phyloP scores from a whole-genome alignment of 2,113 vertebrate species.

The Morone chrysops region DNA sequence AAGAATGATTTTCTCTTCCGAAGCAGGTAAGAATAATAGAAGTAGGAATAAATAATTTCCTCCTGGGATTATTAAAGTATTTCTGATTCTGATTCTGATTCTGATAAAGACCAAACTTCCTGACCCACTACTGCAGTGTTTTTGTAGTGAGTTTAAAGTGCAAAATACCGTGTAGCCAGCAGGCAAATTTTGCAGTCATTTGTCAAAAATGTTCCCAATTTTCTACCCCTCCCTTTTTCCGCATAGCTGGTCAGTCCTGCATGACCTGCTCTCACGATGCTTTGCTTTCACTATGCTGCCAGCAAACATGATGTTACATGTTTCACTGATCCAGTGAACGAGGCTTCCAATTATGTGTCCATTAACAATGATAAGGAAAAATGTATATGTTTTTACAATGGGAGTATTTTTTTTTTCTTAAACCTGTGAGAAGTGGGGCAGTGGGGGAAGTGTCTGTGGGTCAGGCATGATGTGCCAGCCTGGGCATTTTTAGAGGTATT shows the following conservation, averaged over 20 bases:
- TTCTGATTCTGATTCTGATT: too few relatives aligned
- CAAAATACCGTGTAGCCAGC: background rate
- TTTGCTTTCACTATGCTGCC: background rate
- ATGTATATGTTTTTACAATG: background rate
- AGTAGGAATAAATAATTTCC: too few relatives aligned
- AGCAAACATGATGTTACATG: background rate
- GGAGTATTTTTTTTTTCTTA: background rate
- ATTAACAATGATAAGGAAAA: background rate
- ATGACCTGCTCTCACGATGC: background rate
- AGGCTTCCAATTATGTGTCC: background rate
- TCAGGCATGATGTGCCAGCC: background rate
- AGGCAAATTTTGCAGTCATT: background rate
- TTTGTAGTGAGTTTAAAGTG: background rate
- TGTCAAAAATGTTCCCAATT: background rate
- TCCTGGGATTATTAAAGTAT: too few relatives aligned
- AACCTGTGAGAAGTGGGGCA: conserved; percentile 50
- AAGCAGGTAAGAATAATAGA: background rate
- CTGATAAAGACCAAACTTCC: background rate
- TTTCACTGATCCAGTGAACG: background rate
- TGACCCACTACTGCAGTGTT: background rate
- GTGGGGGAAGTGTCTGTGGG: conserved; percentile 37
- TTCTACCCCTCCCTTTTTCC: background rate
- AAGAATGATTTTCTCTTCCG: background rate
- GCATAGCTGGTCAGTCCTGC: background rate
- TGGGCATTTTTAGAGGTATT: background rate